A percentile compares a stretch with the other conserved stretches of the same genome.
These are phyloP conservation scores for Melanotaenia maccullochi DNA, from an alignment of 2,797 vertebrate species.

Conservation along the genomic window DNA sequence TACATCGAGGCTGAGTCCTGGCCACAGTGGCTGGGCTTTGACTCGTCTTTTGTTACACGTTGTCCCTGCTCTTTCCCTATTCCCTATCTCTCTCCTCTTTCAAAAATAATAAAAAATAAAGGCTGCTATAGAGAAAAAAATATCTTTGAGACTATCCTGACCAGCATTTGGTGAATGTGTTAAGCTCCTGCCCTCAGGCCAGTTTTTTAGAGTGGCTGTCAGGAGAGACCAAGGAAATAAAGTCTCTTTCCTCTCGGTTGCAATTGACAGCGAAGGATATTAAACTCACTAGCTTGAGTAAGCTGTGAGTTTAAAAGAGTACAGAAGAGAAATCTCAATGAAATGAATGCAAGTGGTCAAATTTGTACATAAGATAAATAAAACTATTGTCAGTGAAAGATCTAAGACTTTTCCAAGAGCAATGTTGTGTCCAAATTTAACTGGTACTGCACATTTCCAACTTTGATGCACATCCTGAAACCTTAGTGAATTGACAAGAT, in stretches of 20 bases:
- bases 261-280: slow-evolving; percentile 65
- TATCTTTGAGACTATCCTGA: slow-evolving; percentile 25
- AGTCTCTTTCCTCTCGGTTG: slow-evolving; percentile 45
- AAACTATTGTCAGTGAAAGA: too few species aligned
- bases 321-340: slow-evolving; percentile 28
- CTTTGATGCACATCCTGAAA: too few species aligned
- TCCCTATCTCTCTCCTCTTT: background rate
- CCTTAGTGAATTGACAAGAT: too few species aligned
- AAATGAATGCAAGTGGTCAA: slow-evolving; percentile 22
- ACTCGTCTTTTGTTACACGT: background rate
- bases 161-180: slow-evolving; percentile 47
- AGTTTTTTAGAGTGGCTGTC: slow-evolving; percentile 61
- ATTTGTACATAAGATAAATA: slow-evolving; percentile 34
- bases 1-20: background rate
- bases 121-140: background rate
- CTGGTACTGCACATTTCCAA: too few species aligned
- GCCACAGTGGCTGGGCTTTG: background rate
- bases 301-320: slow-evolving; percentile 56
- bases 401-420: too few species aligned
- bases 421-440: too few species aligned
- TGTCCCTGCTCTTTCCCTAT: background rate
- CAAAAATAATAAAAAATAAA: background rate
- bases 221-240: slow-evolving; percentile 66
- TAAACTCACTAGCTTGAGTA: slow-evolving; percentile 43
- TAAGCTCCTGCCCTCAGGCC: slow-evolving; percentile 55